Evolutionary conservation across 2,113 vertebrate species (phyloP).

Genomic region (Neolamprologus sp.): DNA sequence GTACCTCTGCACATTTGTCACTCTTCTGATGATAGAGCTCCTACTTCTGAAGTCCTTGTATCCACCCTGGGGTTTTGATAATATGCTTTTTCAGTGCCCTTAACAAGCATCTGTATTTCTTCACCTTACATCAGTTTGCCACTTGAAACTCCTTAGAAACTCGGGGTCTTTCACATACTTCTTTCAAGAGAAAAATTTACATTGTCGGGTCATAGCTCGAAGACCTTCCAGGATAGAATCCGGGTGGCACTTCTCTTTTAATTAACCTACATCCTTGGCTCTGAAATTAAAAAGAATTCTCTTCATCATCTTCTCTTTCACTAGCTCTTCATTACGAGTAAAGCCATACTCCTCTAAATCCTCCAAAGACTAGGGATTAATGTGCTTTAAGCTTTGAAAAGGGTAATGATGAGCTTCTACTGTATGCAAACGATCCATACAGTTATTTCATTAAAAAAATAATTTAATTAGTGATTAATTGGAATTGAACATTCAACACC

Average conservation of each 20-base stretch:
- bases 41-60: neutral
- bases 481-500: neutral
- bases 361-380: slow-evolving; percentile 20
- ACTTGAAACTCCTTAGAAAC: slow-evolving; percentile 1
- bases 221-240: neutral
- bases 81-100: neutral
- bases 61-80: neutral
- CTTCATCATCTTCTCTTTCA: neutral
- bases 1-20: neutral
- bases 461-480: neutral
- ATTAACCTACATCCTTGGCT: neutral
- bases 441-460: neutral
- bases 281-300: neutral
- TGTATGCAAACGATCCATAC: neutral
- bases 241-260: neutral
- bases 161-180: neutral
- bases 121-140: slow-evolving; percentile 41
- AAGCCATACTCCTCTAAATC: slow-evolving; percentile 3
- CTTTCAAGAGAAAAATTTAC: neutral
- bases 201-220: neutral
- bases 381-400: neutral
- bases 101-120: slow-evolving; percentile 19
- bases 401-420: slow-evolving; percentile 3
- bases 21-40: neutral
- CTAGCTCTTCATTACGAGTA: neutral